These are phyloP conservation scores for Enteromius thamalakanensis DNA, from an alignment of 2,797 vertebrate species.

Conservation along the genomic window DNA sequence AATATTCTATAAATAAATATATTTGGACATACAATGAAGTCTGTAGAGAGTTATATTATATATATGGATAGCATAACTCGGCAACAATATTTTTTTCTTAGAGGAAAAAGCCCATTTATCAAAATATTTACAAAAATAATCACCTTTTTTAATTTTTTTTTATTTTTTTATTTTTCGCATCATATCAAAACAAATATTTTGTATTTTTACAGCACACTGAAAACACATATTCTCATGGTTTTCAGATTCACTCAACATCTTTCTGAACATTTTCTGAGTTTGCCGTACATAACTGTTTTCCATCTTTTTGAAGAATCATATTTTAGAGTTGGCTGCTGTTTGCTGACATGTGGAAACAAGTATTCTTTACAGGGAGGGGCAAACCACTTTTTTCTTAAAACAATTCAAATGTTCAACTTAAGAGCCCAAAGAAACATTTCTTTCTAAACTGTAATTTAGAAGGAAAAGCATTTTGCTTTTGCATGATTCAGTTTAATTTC, in stretches of 20 bases:
- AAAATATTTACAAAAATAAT: not conserved
- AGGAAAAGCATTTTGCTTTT: not conserved
- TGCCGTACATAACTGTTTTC: slow-evolving; percentile 43
- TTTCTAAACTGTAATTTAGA: not conserved
- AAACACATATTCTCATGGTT: not conserved
- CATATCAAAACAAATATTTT: not conserved
- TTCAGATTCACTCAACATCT: not conserved
- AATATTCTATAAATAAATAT: no score
- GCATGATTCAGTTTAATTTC: not conserved
- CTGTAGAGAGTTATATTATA: no score
- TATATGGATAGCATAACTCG: not conserved
- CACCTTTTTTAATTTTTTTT: no score
- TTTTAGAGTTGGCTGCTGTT: slow-evolving; percentile 51
- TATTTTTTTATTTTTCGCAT: not conserved
- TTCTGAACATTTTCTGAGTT: not conserved
- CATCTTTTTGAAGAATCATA: slow-evolving; percentile 49
- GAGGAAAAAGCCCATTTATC: not conserved
- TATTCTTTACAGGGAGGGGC: slow-evolving; percentile 33
- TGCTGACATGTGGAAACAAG: slow-evolving; percentile 52
- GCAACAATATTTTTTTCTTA: not conserved
- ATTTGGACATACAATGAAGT: no score
- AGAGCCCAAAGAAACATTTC: not conserved
- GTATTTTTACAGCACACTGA: not conserved
- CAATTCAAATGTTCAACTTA: slow-evolving; percentile 18
- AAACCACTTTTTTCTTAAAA: slow-evolving; percentile 40